Base-by-base conservation (phyloP, 2,113 vertebrate species). In the Spea multiplicata region DNA sequence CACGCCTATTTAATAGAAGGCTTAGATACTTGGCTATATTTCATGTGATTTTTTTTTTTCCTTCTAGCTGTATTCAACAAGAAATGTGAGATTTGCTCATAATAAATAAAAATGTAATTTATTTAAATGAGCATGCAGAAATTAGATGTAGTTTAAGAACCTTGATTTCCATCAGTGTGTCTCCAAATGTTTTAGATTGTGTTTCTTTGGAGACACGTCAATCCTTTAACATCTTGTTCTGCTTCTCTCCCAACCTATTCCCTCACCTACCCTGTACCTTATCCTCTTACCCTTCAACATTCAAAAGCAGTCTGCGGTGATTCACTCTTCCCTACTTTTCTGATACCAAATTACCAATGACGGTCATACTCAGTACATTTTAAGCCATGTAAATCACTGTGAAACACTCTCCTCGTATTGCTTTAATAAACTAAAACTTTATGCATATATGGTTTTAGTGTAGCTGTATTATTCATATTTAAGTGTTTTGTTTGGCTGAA, bases 81-180 rank as follows among this genome's bases (percentile, higher is more conserved):
- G 50, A 49, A 73, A 67, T 79, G 77, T 79, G 77, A 79, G 64
- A 59, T 66, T 57, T 47, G 77, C 77, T 79, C 77, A 79, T 66
- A 73, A 79, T 79, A 67, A 73, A 73, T 67, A 64, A 55, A n/a
- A 46, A 50, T 50, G 48, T 73, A 65, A 79, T 55, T 73, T 72
- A 73, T 73, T 72, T 55, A 66, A 46, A 79, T 66, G 69, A 66
- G 77, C 70, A 79, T 79, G 68, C 65, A 46, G 64, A 17, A 45
- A 64, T 6, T 13, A 30, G 45, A n/a, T 53, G 48, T 78, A 53
- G 71, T 71, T 59, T 16, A 71, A 17, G 55, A 53, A 17, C 65
- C 74, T 67, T 13, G 13, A 46, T 12, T 59, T 59, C 12, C 30
- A 46, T 53, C 50, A 10, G 17, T 5, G 12, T 45, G 6, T 55